A percentile compares a stretch with the other conserved stretches of the same genome.
These are phyloP conservation scores for Ennomos fuscantarius DNA, from an alignment of 2,888 invertebrate species.

Conservation along the genomic window DNA sequence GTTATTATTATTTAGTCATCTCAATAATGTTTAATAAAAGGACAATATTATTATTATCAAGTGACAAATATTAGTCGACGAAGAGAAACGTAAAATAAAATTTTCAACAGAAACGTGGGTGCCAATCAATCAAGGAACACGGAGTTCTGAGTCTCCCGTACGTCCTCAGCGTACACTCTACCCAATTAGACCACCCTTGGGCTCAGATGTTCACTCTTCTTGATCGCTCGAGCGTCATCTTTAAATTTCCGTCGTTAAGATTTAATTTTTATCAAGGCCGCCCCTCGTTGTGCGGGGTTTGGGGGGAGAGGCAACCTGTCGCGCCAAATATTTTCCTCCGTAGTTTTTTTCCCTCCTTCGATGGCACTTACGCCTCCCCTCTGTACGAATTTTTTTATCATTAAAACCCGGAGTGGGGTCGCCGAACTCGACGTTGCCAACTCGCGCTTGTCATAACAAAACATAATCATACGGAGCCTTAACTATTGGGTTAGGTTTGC, in stretches of 20 bases:
- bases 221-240: conserved; percentile 85
- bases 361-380: conserved; percentile 84
- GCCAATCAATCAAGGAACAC: conserved; percentile 60
- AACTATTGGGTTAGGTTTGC: conserved; percentile 55
- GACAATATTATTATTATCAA: no score
- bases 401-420: conserved; percentile 83
- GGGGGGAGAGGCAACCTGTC: conserved; percentile 76
- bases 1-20: no score
- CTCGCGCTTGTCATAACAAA: conserved; percentile 82
- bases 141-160: conserved; percentile 53
- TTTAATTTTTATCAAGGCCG: conserved; percentile 83
- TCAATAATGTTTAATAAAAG: no score
- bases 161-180: conserved; percentile 65
- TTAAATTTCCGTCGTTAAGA: conserved; percentile 86
- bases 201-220: conserved; percentile 84
- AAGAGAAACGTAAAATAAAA: conserved; percentile 43
- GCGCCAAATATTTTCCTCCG: conserved; percentile 85
- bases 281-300: conserved; percentile 45
- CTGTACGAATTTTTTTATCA: conserved; percentile 85
- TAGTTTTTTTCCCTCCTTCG: conserved; percentile 84
- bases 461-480: conserved; percentile 73
- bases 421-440: conserved; percentile 80
- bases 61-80: background rate
- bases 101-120: conserved; percentile 48
- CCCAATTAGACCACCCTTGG: conserved; percentile 81